These are phyloP conservation scores for Chelon auratus DNA, from an alignment of 2,797 vertebrate species.

Conservation along the genomic window DNA sequence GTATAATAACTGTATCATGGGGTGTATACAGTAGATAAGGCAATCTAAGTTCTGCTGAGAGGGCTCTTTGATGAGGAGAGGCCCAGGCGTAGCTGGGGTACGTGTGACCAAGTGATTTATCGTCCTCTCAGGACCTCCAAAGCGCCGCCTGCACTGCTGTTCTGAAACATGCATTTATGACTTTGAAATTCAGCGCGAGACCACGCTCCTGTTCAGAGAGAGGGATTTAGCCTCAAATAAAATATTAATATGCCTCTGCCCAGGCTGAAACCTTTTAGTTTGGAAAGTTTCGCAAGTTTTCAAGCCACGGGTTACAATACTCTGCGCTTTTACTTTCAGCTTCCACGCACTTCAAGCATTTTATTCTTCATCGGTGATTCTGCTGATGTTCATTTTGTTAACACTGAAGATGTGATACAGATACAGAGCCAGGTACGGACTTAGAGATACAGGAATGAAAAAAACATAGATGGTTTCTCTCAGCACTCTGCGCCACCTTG, in stretches of 20 bases:
- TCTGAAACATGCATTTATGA: slow-evolving; percentile 66
- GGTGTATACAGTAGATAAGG: background rate
- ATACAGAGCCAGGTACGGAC: slow-evolving; percentile 23
- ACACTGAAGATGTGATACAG: slow-evolving; percentile 24
- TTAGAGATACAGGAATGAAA: slow-evolving; percentile 37
- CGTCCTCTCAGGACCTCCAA: slow-evolving; percentile 55
- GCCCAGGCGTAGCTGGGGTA: slow-evolving; percentile 15
- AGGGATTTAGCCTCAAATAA: slow-evolving; percentile 49
- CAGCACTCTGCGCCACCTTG: slow-evolving; percentile 32
- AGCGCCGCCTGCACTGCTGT: slow-evolving; percentile 47
- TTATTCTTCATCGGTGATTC: slow-evolving; percentile 41
- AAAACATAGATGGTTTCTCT: slow-evolving; percentile 38
- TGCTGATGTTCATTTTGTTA: slow-evolving; percentile 45
- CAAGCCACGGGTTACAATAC: slow-evolving; percentile 1
- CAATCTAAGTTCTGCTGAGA: slow-evolving; percentile 42
- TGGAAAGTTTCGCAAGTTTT: slow-evolving; percentile 47
- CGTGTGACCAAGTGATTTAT: slow-evolving; percentile 65
- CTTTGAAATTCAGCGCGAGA: slow-evolving; percentile 61
- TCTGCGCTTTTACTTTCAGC: slow-evolving; percentile 9
- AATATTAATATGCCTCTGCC: slow-evolving; percentile 53
- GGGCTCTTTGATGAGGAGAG: slow-evolving; percentile 55
- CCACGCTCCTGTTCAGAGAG: slow-evolving; percentile 42
- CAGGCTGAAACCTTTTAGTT: slow-evolving; percentile 24
- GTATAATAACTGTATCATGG: slow-evolving; percentile 21
- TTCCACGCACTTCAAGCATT: slow-evolving; percentile 20